Percentiles rank a stretch among this genome's conserved stretches.
These are phyloP conservation scores for Acanthiza pusilla DNA, from an alignment of 2,797 vertebrate species.

Conservation along the genomic window DNA sequence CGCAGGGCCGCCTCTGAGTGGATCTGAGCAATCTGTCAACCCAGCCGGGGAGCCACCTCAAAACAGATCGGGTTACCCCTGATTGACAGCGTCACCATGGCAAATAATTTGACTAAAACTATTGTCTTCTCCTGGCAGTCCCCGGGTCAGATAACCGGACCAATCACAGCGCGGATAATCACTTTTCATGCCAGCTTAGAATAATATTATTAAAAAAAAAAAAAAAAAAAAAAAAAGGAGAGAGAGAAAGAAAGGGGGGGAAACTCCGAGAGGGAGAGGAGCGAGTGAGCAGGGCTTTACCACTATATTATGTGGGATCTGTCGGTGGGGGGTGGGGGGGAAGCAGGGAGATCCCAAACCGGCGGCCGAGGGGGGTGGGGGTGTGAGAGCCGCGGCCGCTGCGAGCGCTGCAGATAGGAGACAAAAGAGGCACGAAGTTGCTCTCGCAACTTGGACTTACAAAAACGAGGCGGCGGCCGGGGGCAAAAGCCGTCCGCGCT, in stretches of 20 bases:
- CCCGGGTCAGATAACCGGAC: constrained; percentile 96
- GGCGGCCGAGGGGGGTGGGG: constrained; percentile 22
- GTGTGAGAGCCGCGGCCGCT: constrained; percentile 28
- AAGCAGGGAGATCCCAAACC: constrained; percentile 21
- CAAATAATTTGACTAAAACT: constrained; percentile 99
- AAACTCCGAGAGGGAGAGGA: constrained; percentile 72
- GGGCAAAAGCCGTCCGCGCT: not conserved
- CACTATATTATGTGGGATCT: constrained; percentile 58
- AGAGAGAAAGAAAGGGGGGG: constrained; percentile 69
- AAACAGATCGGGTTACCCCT: constrained; percentile 92
- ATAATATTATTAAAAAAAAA: constrained; percentile 97
- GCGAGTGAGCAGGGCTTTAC: constrained; percentile 76
- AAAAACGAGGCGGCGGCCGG: constrained; percentile 20
- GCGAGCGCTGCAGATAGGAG: constrained; percentile 20
- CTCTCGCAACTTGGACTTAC: constrained; percentile 46
- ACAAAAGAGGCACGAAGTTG: constrained; percentile 47
- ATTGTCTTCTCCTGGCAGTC: constrained; percentile 98
- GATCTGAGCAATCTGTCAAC: constrained; percentile 86
- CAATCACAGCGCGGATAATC: constrained; percentile 97
- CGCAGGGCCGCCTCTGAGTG: constrained; percentile 78
- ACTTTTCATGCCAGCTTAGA: constrained; percentile 96
- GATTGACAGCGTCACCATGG: constrained; percentile 99
- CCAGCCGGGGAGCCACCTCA: constrained; percentile 91
- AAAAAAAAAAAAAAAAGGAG: constrained; percentile 54
- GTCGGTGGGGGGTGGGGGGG: not conserved